A percentile compares a stretch with the other conserved stretches of the same genome.
Conservation (phyloP, 1,140 invertebrate species). For the Eupeodes corollae region DNA sequence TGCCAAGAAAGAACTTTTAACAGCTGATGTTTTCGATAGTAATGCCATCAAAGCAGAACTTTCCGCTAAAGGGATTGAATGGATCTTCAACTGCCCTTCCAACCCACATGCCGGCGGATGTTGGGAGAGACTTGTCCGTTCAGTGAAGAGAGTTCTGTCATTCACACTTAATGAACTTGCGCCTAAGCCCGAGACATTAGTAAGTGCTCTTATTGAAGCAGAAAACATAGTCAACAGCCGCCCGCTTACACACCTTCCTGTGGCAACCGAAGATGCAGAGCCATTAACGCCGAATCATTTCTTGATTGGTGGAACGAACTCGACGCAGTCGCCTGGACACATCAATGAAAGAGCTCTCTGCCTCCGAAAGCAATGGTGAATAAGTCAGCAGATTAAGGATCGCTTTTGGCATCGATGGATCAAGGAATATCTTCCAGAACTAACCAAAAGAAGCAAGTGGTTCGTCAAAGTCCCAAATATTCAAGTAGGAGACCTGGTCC, state of each 20-base stretch:
- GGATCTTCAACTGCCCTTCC: not conserved
- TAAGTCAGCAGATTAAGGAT: slow-evolving; percentile 15
- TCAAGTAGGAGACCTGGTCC: slow-evolving; percentile 17
- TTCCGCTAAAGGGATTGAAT: not conserved
- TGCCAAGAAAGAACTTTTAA: slow-evolving; percentile 9
- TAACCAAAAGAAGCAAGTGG: slow-evolving; percentile 20
- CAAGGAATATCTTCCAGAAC: slow-evolving; percentile 13
- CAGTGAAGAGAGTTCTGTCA: not conserved
- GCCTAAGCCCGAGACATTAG: not conserved
- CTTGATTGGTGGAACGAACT: slow-evolving; percentile 6
- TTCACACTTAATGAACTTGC: not conserved
- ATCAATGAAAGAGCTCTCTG: slow-evolving; percentile 2
- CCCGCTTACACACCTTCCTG: slow-evolving; percentile 23
- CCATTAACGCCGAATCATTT: slow-evolving; percentile 28
- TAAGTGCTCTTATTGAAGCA: slow-evolving; percentile 17
- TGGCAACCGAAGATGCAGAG: slow-evolving; percentile 12
- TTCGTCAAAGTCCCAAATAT: slow-evolving; percentile 6
- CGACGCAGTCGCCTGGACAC: slow-evolving; percentile 3
- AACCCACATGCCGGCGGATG: not conserved
- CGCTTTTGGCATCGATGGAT: slow-evolving; percentile 19
- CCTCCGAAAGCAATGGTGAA: slow-evolving; percentile 11
- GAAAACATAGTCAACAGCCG: slow-evolving; percentile 22
- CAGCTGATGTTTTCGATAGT: not conserved
- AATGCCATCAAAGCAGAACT: not conserved
- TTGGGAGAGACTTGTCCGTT: slow-evolving; percentile 12